Base-by-base conservation (phyloP, 1,140 invertebrate species). In the Leucophenga varia region DNA sequence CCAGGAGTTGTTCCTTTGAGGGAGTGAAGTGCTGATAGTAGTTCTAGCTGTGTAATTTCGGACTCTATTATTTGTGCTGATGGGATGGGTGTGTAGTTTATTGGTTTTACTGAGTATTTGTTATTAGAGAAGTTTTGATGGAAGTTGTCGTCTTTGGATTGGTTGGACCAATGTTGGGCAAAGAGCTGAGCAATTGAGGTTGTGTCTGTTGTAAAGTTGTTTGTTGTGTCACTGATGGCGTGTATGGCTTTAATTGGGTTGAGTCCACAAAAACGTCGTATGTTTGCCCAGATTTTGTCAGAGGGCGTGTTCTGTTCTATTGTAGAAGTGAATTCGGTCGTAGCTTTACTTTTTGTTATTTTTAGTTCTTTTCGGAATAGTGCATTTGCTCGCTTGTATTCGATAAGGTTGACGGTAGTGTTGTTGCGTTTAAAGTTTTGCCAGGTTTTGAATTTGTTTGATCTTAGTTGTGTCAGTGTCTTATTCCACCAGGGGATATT, bases 401-500 rank as follows among this genome's bases (percentile, higher is more conserved):
- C n/a, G n/a, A n/a, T n/a, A n/a, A n/a, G n/a, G n/a, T n/a, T n/a
- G n/a, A n/a, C n/a, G n/a, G n/a, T n/a, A n/a, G n/a, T n/a, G n/a
- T n/a, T n/a, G n/a, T n/a, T n/a, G n/a, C n/a, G n/a, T n/a, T n/a
- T n/a, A n/a, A n/a, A n/a, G n/a, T n/a, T n/a, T n/a, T n/a, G n/a
- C n/a, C n/a, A n/a, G n/a, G n/a, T n/a, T n/a, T n/a, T n/a, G n/a
- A n/a, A n/a, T n/a, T n/a, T n/a, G n/a, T n/a, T n/a, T n/a, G n/a
- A n/a, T n/a, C n/a, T n/a, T n/a, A n/a, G n/a, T n/a, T n/a, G n/a
- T n/a, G n/a, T n/a, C n/a, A n/a, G n/a, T n/a, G n/a, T n/a, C n/a
- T n/a, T n/a, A n/a, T n/a, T 42, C 47, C 39, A 48, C 31, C 39
- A 48, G 18, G 47, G 47, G 10, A 48, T 30, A 10, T 36, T 42